Percentiles rank a stretch among this genome's conserved stretches.
Conservation (phyloP, 1,140 invertebrate species). For the Eubasilissa regina region DNA sequence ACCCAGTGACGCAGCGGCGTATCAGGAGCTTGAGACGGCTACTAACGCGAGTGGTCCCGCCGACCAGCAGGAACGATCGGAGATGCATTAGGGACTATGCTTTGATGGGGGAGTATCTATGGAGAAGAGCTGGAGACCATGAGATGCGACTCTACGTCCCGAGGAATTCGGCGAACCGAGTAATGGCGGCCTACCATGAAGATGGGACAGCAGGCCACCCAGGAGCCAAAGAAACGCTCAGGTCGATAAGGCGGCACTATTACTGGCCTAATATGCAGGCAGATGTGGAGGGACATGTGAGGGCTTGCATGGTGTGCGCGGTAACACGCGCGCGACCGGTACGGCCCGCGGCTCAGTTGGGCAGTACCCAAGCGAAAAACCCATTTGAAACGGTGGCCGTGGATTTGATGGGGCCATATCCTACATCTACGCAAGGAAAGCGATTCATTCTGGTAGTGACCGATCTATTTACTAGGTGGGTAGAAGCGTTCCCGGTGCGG, state of each 20-base stretch:
- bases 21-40: neutral
- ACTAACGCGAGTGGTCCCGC: neutral
- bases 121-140: neutral
- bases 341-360: neutral
- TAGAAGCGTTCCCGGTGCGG: slow-evolving; percentile 22
- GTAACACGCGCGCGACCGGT: neutral
- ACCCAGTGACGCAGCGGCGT: neutral
- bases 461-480: slow-evolving; percentile 30
- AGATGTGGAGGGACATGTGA: neutral
- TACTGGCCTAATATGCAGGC: neutral
- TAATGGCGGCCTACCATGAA: neutral
- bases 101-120: neutral
- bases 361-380: neutral
- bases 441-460: slow-evolving; percentile 27
- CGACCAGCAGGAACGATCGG: neutral
- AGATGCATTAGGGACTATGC: neutral
- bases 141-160: neutral
- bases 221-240: neutral
- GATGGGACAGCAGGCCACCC: neutral
- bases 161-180: neutral
- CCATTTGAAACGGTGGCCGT: neutral
- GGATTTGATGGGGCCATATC: slow-evolving; percentile 30
- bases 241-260: neutral
- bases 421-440: neutral
- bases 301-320: neutral